Evolutionary conservation across 1,140 invertebrate genomes (phyloP).

Genomic region (Leptoteleia sp.): DNA sequence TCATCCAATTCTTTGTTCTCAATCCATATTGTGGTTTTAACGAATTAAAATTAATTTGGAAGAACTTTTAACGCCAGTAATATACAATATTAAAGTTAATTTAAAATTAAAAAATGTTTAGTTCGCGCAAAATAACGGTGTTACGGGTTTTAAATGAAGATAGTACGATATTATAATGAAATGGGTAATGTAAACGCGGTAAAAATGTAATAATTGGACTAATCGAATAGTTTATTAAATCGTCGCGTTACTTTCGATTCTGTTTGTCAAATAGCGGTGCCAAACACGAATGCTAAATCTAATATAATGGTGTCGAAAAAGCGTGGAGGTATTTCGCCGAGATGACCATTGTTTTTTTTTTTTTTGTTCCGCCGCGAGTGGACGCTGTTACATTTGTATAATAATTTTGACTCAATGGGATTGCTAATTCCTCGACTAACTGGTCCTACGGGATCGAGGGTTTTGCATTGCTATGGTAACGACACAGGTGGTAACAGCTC

Average conservation of each 20-base stretch:
- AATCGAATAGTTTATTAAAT: slow-evolving; percentile 23
- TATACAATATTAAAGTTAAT: too few species aligned
- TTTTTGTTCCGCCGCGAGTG: slow-evolving; percentile 44
- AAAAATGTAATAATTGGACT: too few species aligned
- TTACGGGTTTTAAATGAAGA: too few species aligned
- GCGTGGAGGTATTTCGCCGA: slow-evolving; percentile 16
- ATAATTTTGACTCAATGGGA: slow-evolving; percentile 63
- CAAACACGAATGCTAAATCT: slow-evolving; percentile 25
- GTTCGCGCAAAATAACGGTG: too few species aligned
- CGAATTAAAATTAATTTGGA: too few species aligned
- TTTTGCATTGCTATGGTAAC: slow-evolving; percentile 64
- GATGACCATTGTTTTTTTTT: slow-evolving; percentile 46
- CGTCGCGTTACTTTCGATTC: slow-evolving; percentile 27
- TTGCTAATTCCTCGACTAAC: slow-evolving; percentile 70
- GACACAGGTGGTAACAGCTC: slow-evolving; percentile 68
- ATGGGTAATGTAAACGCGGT: too few species aligned
- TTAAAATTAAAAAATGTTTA: too few species aligned
- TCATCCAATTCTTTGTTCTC: too few species aligned
- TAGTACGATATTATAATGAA: too few species aligned
- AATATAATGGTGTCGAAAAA: slow-evolving; percentile 29
- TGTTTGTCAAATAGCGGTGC: slow-evolving; percentile 32
- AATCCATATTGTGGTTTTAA: too few species aligned
- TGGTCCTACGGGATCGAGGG: slow-evolving; percentile 63
- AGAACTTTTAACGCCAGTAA: too few species aligned
- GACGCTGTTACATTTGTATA: slow-evolving; percentile 66